Conservation (phyloP, 2,888 invertebrate species). For the Melinopterus prodromus region DNA sequence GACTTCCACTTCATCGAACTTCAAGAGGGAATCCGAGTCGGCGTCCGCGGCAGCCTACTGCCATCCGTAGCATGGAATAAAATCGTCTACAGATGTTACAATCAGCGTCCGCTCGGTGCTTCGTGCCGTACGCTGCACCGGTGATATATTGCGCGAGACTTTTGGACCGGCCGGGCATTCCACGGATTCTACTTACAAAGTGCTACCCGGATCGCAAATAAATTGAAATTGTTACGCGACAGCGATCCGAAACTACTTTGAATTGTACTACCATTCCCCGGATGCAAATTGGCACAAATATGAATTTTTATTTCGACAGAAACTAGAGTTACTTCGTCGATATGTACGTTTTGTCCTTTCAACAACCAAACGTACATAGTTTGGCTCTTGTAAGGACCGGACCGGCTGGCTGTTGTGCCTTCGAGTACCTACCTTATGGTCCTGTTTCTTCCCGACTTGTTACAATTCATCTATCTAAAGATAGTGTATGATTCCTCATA, state of each 20-base stretch:
- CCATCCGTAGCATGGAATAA: conserved; percentile 11
- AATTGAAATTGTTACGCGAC: background rate
- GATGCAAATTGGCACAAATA: background rate
- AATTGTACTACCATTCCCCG: background rate
- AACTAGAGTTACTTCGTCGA: background rate
- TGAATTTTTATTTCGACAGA: background rate
- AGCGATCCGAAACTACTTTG: background rate
- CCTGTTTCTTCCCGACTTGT: too few relatives aligned
- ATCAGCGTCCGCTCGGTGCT: background rate
- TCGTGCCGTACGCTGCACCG: background rate
- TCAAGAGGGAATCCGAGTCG: conserved; percentile 23
- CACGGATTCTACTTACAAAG: background rate
- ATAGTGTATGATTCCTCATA: too few relatives aligned
- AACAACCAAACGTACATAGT: too few relatives aligned
- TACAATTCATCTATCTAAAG: too few relatives aligned
- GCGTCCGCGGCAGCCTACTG: conserved; percentile 14
- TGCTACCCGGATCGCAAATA: background rate
- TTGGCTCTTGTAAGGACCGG: too few relatives aligned
- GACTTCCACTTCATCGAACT: conserved; percentile 37
- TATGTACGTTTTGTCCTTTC: background rate
- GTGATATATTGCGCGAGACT: background rate
- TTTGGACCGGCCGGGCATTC: background rate
- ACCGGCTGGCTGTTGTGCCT: too few relatives aligned
- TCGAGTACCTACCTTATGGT: too few relatives aligned
- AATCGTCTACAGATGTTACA: conserved; percentile 24